These are phyloP conservation scores for Sula dactylatra DNA, from an alignment of 2,113 vertebrate species.

Conservation along the genomic window DNA sequence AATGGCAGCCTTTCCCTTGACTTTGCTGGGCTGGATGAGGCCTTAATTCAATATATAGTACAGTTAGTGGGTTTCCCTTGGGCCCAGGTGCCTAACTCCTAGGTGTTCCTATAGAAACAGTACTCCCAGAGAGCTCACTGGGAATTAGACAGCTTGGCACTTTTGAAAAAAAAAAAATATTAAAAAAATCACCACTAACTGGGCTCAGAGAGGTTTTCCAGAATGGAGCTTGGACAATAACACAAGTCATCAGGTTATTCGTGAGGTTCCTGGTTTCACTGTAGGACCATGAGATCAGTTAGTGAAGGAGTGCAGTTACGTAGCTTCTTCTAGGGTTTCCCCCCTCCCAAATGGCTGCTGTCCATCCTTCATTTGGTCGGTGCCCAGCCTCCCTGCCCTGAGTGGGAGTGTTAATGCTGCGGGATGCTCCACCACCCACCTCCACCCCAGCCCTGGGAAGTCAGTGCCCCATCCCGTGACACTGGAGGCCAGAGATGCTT, in stretches of 20 bases:
- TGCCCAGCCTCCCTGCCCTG: neutral
- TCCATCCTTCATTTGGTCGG: neutral
- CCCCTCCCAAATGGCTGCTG: neutral
- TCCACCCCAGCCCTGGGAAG: neutral
- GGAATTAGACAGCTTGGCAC: neutral
- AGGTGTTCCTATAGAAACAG: neutral
- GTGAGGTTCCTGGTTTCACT: constrained; percentile 42
- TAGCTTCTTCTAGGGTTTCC: neutral
- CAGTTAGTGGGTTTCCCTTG: constrained; percentile 8
- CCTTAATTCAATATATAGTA: neutral
- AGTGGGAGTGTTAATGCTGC: neutral
- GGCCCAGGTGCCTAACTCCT: neutral
- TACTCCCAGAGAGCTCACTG: neutral
- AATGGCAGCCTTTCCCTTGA: neutral
- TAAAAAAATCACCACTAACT: neutral
- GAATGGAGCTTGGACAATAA: neutral
- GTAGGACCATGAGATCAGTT: neutral
- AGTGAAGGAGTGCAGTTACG: neutral
- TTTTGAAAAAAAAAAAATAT: neutral
- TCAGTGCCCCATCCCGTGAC: neutral
- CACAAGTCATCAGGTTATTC: constrained; percentile 7
- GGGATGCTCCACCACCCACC: neutral
- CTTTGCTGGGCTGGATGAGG: neutral
- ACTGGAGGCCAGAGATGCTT: neutral
- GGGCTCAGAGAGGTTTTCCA: constrained; percentile 39